phyloP scores from a whole-genome alignment of 1,140 invertebrate genomes.

The Drosophila pseudoobscura region DNA sequence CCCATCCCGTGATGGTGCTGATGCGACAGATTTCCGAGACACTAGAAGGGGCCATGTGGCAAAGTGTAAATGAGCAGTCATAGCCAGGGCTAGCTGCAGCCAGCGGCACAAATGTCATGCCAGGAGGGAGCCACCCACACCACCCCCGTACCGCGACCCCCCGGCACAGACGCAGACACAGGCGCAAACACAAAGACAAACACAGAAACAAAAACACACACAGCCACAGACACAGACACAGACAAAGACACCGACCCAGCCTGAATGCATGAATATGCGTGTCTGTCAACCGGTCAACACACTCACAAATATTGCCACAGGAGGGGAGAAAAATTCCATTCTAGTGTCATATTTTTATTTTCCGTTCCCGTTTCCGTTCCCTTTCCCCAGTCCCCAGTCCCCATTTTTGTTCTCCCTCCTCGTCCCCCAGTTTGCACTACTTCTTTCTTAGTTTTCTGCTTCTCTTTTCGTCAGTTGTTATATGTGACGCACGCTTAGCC shows the following conservation, averaged over 20 bases:
- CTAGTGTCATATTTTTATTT: conserved; percentile 75
- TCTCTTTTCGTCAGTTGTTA: too few species aligned
- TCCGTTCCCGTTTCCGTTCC: not conserved
- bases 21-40: conserved; percentile 68
- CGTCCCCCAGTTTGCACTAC: not conserved
- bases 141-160: conserved; percentile 6
- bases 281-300: conserved; percentile 44
- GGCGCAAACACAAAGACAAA: not conserved
- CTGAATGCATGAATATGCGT: conserved; percentile 50
- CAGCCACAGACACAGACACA: too few species aligned
- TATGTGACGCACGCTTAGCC: conserved; percentile 4
- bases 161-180: conserved; percentile 6
- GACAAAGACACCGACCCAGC: too few species aligned
- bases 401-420: not conserved
- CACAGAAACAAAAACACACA: conserved; percentile 4
- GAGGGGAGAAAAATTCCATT: conserved; percentile 12
- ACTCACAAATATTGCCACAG: too few species aligned
- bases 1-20: conserved; percentile 57
- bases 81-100: conserved; percentile 53
- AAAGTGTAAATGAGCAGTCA: conserved; percentile 79
- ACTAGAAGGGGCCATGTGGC: conserved; percentile 40
- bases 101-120: conserved; percentile 70
- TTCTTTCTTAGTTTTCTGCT: too few species aligned
- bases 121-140: conserved; percentile 13
- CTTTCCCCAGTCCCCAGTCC: not conserved